phyloP scores from a whole-genome alignment of 2,888 invertebrate genomes.

The Coelogynopora nodosa region DNA sequence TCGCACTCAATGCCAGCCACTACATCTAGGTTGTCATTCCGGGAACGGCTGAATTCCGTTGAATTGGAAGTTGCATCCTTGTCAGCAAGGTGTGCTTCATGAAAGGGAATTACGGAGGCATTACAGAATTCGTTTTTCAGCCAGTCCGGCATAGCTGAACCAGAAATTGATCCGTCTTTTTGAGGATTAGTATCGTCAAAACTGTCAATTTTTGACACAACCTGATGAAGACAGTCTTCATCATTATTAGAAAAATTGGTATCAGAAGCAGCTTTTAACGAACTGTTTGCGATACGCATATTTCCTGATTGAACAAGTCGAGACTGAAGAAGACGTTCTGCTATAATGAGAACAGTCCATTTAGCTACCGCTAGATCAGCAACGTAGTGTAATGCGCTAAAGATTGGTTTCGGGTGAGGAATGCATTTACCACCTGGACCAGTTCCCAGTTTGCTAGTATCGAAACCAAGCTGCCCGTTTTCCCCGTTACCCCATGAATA shows the following conservation, averaged over 20 bases:
- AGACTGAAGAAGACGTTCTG: conserved; percentile 49
- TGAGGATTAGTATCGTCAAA: background rate
- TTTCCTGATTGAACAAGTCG: background rate
- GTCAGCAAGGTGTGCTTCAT: background rate
- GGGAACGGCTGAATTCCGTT: background rate
- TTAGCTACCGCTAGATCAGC: conserved; percentile 54
- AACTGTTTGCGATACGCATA: background rate
- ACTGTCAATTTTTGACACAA: no score
- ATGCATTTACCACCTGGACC: conserved; percentile 53
- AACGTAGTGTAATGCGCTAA: conserved; percentile 58
- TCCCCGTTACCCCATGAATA: conserved; percentile 60
- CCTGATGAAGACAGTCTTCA: no score
- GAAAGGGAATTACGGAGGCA: background rate
- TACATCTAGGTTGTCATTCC: background rate
- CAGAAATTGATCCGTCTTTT: background rate
- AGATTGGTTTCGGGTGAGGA: conserved; percentile 57
- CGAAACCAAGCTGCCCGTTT: conserved; percentile 58
- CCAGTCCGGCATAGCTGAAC: background rate
- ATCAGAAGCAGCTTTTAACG: background rate
- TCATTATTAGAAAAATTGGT: background rate
- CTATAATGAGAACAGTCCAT: conserved; percentile 60
- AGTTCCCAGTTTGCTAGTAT: conserved; percentile 51
- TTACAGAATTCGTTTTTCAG: background rate
- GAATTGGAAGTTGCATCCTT: background rate
- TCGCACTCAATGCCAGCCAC: background rate